Percentiles rank a stretch among this genome's conserved stretches.
phyloP scores from a whole-genome alignment of 1,140 invertebrate genomes.

The Zaprionus davidi region DNA sequence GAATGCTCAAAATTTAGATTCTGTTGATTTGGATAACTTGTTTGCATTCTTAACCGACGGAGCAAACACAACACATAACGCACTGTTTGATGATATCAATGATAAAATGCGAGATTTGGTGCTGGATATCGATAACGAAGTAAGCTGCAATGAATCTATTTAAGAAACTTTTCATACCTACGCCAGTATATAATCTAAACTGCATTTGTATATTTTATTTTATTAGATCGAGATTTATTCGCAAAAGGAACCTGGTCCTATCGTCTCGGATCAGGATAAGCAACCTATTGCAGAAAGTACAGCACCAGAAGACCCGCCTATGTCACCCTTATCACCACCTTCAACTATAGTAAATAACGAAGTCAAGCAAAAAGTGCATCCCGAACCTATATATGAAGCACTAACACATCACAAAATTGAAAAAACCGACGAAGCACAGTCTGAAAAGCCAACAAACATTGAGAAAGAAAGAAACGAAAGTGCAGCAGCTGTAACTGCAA shows the following conservation, averaged over 20 bases:
- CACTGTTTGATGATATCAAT: slow-evolving; percentile 93
- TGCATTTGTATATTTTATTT: slow-evolving; percentile 5
- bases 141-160: slow-evolving; percentile 30
- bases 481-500: neutral
- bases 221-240: slow-evolving; percentile 48
- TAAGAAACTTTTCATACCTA: neutral
- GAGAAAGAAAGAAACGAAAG: slow-evolving; percentile 24
- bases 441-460: slow-evolving; percentile 3
- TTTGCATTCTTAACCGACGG: slow-evolving; percentile 96
- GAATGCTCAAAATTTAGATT: slow-evolving; percentile 86
- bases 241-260: slow-evolving; percentile 31
- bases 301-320: slow-evolving; percentile 90
- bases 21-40: slow-evolving; percentile 95
- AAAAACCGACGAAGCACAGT: slow-evolving; percentile 7
- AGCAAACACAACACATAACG: slow-evolving; percentile 85
- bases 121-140: slow-evolving; percentile 90
- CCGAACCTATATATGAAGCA: slow-evolving; percentile 93
- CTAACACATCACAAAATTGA: slow-evolving; percentile 84
- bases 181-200: neutral
- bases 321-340: slow-evolving; percentile 87
- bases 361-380: slow-evolving; percentile 14
- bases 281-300: slow-evolving; percentile 85
- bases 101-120: slow-evolving; percentile 93
- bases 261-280: slow-evolving; percentile 12
- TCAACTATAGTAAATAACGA: neutral